A percentile compares a stretch with the other conserved stretches of the same genome.
Evolutionary conservation across 2,888 invertebrate genomes (phyloP).

Genomic region (Lasioglossum morio): DNA sequence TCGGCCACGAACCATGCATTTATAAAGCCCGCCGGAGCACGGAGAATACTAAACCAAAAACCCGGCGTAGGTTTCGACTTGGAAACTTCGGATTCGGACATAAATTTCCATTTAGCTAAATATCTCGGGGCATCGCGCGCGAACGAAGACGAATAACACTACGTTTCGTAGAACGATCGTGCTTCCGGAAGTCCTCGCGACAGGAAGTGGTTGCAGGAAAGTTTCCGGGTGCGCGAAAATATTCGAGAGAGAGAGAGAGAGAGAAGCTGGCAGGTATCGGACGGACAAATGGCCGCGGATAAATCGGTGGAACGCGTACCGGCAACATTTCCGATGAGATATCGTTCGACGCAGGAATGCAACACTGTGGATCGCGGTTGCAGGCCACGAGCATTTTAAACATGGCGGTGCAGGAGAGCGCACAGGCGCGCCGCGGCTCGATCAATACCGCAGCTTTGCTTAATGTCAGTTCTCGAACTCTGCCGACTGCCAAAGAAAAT

Average conservation of each 20-base stretch:
- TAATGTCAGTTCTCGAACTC: conserved; percentile 84
- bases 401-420: conserved; percentile 82
- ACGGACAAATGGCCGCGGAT: conserved; percentile 10
- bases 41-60: background rate
- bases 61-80: background rate
- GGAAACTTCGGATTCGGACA: background rate
- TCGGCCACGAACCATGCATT: background rate
- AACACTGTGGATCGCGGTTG: conserved; percentile 46
- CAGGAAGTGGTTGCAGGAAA: background rate
- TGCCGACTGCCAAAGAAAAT: conserved; percentile 15
- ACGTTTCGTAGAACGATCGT: background rate
- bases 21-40: background rate
- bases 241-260: background rate
- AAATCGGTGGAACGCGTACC: background rate
- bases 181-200: background rate
- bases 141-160: background rate
- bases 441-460: conserved; percentile 84
- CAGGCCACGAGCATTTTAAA: conserved; percentile 80
- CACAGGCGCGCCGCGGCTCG: conserved; percentile 80
- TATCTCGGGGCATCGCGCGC: background rate
- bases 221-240: background rate
- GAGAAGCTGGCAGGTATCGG: background rate
- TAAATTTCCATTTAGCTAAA: background rate
- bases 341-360: background rate
- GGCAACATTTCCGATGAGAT: conserved; percentile 1